Base-by-base conservation (phyloP, 2,888 invertebrate genomes). In the Loripinus fragilis region DNA sequence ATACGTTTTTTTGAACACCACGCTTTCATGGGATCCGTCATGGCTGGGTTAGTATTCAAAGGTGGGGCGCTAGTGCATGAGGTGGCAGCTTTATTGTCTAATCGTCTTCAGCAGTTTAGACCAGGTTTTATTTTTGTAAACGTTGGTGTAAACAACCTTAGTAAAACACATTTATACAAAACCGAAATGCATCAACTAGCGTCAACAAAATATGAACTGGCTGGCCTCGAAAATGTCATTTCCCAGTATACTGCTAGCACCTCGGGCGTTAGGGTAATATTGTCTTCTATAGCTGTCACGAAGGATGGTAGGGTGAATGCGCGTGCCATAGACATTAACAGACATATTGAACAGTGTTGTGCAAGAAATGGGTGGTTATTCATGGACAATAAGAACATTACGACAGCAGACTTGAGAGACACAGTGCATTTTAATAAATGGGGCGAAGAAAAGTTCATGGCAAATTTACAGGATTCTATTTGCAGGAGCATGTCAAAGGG, bases 341-440 rank as follows among this genome's bases (percentile, higher is more conserved):
- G 17, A 45, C n/a, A 41, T 23, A 71, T 64, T 5, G 28, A 33
- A 23, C 20, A 45, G 33, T 52, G 33, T n/a, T 71, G 71, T 33
- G n/a, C 2, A 7, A 30, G 55, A 45, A 28, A 71, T 25, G 20
- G 41, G 1, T 71, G 71, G 64, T 30, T 45, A 12, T 45, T 64
- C 35, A 71, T 65, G 71, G 71, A 71, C 30, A 71, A 71, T 48
- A n/a, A 12, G 20, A 71, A 64, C 25, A 45, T 71, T 45, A 30
- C 64, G 5, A 48, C n/a, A 25, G 7, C 15, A 7, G 33, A 64
- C 8, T 71, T 71, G 48, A 60, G 25, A 33, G 71, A 71, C 35
- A 65, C 64, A 41, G 71, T 65, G 33, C 71, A 71, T 30, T 55
- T 70, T 2, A 70, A 70, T 52, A 8, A 70, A 25, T 20, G 17